Conservation (phyloP, 2,888 invertebrate genomes). For the Sinotaia quadrata region DNA sequence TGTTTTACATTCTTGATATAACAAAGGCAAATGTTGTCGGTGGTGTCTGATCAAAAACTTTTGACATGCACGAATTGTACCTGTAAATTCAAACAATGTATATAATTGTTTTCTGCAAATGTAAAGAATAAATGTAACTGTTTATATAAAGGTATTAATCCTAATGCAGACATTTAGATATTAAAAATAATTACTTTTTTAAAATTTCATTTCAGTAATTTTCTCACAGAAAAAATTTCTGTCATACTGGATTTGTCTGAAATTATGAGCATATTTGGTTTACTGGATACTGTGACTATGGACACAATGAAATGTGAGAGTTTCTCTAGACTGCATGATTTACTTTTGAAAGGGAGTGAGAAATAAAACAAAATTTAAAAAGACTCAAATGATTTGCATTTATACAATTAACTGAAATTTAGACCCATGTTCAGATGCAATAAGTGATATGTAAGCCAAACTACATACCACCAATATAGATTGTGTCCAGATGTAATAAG, state of each 20-base stretch:
- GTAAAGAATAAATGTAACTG: background rate
- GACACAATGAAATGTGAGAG: no score
- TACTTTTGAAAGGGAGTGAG: no score
- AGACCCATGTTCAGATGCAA: background rate
- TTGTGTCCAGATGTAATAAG: background rate
- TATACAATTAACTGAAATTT: no score
- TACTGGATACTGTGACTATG: no score
- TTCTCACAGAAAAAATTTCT: no score
- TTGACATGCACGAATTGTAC: conserved; percentile 53
- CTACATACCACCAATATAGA: conserved; percentile 38
- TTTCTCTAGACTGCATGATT: no score
- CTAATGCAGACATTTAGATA: background rate
- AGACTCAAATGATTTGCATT: no score
- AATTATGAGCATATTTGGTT: no score
- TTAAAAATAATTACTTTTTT: background rate
- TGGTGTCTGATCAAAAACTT: conserved; percentile 53
- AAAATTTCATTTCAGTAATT: no score
- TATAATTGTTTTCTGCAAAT: background rate
- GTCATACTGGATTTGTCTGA: no score
- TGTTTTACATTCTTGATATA: conserved; percentile 46
- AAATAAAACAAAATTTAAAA: no score
- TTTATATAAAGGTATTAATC: background rate
- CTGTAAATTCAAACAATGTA: conserved; percentile 33
- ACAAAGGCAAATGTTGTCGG: conserved; percentile 42
- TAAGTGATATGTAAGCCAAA: conserved; percentile 3